Evolutionary conservation across 1,140 invertebrate species (phyloP).

Genomic region (Armadillidium nasatum): DNA sequence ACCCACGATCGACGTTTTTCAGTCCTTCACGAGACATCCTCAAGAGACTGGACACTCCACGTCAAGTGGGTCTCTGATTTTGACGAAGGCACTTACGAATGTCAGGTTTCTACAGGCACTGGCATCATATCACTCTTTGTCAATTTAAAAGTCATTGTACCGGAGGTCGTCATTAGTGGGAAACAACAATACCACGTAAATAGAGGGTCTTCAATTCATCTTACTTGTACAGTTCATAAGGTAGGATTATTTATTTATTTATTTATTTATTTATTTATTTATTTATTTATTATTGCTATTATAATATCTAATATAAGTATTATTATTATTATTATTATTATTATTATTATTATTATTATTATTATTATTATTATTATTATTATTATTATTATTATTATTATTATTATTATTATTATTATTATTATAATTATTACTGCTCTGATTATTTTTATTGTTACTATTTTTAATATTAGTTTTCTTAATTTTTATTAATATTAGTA

Average conservation of each 20-base stretch:
- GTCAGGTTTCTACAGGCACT: constrained; percentile 82
- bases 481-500: no score
- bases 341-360: no score
- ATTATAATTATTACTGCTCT: no score
- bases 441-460: no score
- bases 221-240: constrained; percentile 80
- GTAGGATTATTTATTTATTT: constrained; percentile 44
- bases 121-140: constrained; percentile 82
- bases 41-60: constrained; percentile 83
- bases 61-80: constrained; percentile 87
- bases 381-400: no score
- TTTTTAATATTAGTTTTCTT: no score
- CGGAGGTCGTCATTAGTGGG: constrained; percentile 76
- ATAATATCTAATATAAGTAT: no score
- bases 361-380: no score
- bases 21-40: constrained; percentile 64
- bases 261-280: no score
- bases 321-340: no score
- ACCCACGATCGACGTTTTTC: constrained; percentile 87
- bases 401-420: no score
- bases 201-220: constrained; percentile 79
- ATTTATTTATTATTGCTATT: no score
- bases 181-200: constrained; percentile 84
- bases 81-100: constrained; percentile 91
- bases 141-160: constrained; percentile 77